A percentile compares a stretch with the other conserved stretches of the same genome.
Evolutionary conservation across 2,888 invertebrate species (phyloP).

Genomic region (Zele albiditarsus): DNA sequence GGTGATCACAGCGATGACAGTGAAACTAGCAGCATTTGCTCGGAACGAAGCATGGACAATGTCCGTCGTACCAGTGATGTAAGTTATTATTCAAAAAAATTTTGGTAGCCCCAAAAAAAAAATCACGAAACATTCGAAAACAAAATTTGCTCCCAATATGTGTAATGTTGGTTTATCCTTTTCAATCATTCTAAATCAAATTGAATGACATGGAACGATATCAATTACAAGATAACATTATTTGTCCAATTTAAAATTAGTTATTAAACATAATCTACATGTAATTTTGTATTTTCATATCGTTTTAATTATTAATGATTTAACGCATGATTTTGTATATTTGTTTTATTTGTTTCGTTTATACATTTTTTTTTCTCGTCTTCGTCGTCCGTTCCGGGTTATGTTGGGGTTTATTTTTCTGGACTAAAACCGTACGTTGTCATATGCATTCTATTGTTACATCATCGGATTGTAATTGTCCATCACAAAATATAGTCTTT

Average conservation of each 20-base stretch:
- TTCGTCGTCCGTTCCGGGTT: slow-evolving; percentile 50
- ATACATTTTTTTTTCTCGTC: slow-evolving; percentile 28
- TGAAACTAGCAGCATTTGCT: slow-evolving; percentile 96
- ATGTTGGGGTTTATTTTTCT: slow-evolving; percentile 59
- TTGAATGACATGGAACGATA: neutral
- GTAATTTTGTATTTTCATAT: slow-evolving; percentile 39
- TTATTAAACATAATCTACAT: neutral
- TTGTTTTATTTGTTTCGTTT: slow-evolving; percentile 33
- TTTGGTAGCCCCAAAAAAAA: neutral
- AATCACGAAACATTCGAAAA: neutral
- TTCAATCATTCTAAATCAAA: neutral
- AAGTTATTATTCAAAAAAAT: slow-evolving; percentile 71
- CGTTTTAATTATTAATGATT: slow-evolving; percentile 34
- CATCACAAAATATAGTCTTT: slow-evolving; percentile 77
- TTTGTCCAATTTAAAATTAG: neutral
- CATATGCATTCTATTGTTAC: slow-evolving; percentile 22
- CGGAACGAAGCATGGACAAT: slow-evolving; percentile 90
- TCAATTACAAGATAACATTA: neutral
- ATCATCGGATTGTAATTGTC: slow-evolving; percentile 76
- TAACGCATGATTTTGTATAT: slow-evolving; percentile 17
- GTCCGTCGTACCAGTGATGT: slow-evolving; percentile 87
- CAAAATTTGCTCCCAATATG: slow-evolving; percentile 5
- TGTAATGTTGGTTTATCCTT: neutral
- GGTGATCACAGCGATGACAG: slow-evolving; percentile 89
- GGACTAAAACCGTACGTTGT: neutral